These are phyloP conservation scores for Sinocyclocheilus anshuiensis DNA, from an alignment of 2,113 vertebrate genomes.

Conservation along the genomic window DNA sequence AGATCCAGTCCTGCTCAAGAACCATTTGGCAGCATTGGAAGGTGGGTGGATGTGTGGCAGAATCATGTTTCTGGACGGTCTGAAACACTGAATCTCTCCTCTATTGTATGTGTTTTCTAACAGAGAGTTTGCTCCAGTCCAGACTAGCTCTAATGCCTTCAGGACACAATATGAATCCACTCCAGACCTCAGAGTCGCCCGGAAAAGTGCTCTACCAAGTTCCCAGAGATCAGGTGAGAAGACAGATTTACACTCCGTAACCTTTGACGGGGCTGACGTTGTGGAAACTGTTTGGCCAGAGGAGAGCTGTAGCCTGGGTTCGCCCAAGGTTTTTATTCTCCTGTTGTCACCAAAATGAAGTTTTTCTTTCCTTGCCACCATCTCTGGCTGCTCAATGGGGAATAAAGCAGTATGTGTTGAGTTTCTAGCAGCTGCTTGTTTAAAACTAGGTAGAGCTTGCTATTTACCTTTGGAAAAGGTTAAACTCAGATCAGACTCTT, in stretches of 20 bases:
- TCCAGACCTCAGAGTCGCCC: conserved; percentile 81
- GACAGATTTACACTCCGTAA: not conserved
- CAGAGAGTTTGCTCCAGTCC: conserved; percentile 83
- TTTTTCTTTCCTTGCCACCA: not conserved
- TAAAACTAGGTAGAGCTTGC: not conserved
- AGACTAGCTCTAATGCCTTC: conserved; percentile 81
- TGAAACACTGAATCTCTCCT: not conserved
- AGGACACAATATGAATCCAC: conserved; percentile 89
- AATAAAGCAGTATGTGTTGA: too few relatives aligned
- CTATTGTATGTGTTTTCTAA: not conserved
- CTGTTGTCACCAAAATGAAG: not conserved
- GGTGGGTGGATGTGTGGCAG: conserved; percentile 69
- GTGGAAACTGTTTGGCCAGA: too few relatives aligned
- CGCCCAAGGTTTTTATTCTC: not conserved
- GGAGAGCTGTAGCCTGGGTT: not conserved
- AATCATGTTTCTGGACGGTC: not conserved
- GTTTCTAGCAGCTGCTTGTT: not conserved
- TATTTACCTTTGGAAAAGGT: too few relatives aligned
- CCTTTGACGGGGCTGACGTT: too few relatives aligned
- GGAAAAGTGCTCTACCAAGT: conserved; percentile 86
- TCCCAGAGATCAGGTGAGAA: conserved; percentile 85
- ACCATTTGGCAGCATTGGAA: conserved; percentile 77
- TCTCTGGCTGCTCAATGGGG: too few relatives aligned
- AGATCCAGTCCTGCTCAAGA: conserved; percentile 81
- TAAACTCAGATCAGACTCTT: too few relatives aligned